Base-by-base conservation (phyloP, 1,140 invertebrate genomes). In the Drosophila novamexicana region DNA sequence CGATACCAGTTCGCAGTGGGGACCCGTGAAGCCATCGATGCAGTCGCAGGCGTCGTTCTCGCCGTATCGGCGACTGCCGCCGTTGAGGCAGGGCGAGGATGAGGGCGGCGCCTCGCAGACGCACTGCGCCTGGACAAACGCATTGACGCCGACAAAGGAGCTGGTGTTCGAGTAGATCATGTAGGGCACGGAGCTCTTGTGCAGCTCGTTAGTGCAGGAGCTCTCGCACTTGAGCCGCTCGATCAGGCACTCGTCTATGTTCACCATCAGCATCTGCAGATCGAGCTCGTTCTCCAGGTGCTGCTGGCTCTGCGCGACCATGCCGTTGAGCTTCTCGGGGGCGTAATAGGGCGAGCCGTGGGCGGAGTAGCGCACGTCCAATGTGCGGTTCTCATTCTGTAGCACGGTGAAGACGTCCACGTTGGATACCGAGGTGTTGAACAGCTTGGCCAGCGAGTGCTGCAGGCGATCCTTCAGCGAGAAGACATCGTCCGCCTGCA, bases 331-430 rank as follows among this genome's bases (percentile, higher is more conserved):
- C 91, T 96, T 97, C 92, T 97, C 97, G 0, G 97, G 93, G 0
- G 95, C 94, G 84, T 97, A 98, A 90, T 98, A 98, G 0, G 98
- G 98, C 0, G 97, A 98, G 0, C 96, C 97, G 91, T 98, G 98
- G 0, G 97, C 98, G 0, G 97, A 96, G 92, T 97, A 99, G 73
- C 98, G 93, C 0, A 98, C 96, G 91, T 99, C 98, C 39, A 97
- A 83, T 0, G 94, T 83, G 6, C 93, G 93, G 18, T 93, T 93
- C 50, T 95, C 94, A 62, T 93, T 93, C 62, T 95, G 95, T 4
- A 97, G 93, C 0, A 99, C 96, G 1, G 97, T 98, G 78, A 99
- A 98, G 0, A 99, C 95, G 89, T 99, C 97, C 5, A 99, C 96
- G 92, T 98, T 98, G 29, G 96, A 94, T 44, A 94, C 83, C 0